These are phyloP conservation scores for Arrhamphus sclerolepis DNA, from an alignment of 2,797 vertebrate species.

Conservation along the genomic window DNA sequence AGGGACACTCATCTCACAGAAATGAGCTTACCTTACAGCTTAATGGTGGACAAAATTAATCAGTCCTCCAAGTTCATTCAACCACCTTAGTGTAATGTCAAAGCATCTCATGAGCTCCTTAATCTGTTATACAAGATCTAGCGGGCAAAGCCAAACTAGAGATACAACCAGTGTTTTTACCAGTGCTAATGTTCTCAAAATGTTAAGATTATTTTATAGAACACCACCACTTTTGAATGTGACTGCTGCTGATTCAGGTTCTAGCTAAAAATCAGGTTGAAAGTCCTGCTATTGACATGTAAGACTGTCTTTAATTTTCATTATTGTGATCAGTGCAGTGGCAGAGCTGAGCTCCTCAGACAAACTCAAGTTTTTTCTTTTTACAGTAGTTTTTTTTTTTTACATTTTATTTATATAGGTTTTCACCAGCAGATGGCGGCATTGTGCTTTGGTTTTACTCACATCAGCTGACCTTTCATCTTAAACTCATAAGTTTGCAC, in stretches of 20 bases:
- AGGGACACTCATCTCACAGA: constrained; percentile 41
- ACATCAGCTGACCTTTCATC: constrained; percentile 12
- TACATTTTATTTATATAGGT: background rate
- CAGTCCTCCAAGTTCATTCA: constrained; percentile 43
- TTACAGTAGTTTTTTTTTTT: background rate
- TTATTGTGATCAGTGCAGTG: background rate
- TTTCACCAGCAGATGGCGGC: constrained; percentile 56
- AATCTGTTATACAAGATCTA: constrained; percentile 38
- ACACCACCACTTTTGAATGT: background rate
- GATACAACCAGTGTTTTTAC: constrained; percentile 7
- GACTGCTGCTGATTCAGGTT: background rate
- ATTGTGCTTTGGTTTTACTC: constrained; percentile 25
- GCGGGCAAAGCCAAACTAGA: constrained; percentile 12
- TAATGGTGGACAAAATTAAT: constrained; percentile 59
- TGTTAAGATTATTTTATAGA: background rate
- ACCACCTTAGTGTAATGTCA: constrained; percentile 44
- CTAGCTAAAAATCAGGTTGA: background rate
- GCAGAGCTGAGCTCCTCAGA: background rate
- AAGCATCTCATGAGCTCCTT: constrained; percentile 28
- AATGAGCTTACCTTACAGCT: constrained; percentile 40
- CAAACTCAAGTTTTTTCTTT: background rate
- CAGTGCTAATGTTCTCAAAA: background rate
- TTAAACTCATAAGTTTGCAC: constrained; percentile 12
- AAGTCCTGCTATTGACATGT: no score
- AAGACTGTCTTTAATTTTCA: no score